Percentiles rank a stretch among this genome's conserved stretches.
Conservation (phyloP, 2,888 invertebrate genomes). For the Chorisops tibialis region DNA sequence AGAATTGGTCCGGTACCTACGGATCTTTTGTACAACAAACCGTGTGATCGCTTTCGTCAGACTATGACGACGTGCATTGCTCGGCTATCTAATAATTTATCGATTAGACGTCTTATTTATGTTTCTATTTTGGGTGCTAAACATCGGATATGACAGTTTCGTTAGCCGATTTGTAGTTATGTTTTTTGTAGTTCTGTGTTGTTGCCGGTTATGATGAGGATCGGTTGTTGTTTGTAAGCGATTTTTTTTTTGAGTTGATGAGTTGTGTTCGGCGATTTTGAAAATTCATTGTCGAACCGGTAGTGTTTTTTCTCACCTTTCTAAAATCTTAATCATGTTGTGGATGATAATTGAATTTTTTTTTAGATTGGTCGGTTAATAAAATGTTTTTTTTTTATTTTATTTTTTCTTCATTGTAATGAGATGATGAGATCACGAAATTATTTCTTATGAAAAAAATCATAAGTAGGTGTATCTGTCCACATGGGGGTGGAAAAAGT, state of each 20-base stretch:
- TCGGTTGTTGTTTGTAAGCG: background rate
- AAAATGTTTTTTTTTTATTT: no score
- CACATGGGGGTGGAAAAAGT: no score
- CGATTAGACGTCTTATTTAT: slow-evolving; percentile 27
- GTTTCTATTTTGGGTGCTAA: slow-evolving; percentile 29
- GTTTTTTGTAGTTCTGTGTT: background rate
- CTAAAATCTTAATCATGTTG: slow-evolving; percentile 15
- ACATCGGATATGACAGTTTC: slow-evolving; percentile 28
- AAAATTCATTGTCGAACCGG: slow-evolving; percentile 4
- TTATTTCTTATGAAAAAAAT: no score
- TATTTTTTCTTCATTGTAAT: no score
- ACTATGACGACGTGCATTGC: slow-evolving; percentile 14
- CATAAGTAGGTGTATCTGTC: no score
- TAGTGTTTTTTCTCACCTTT: slow-evolving; percentile 24
- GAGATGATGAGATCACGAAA: no score
- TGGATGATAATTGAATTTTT: slow-evolving; percentile 23
- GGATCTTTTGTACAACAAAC: slow-evolving; percentile 15
- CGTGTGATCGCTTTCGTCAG: slow-evolving; percentile 18
- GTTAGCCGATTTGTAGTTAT: slow-evolving; percentile 25
- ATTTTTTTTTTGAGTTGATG: slow-evolving; percentile 2
- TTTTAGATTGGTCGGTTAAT: slow-evolving; percentile 4
- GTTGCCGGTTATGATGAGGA: slow-evolving; percentile 5
- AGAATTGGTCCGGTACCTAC: background rate
- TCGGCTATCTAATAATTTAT: slow-evolving; percentile 13
- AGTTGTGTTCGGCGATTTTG: slow-evolving; percentile 2